Percentiles rank a stretch among this genome's conserved stretches.
phyloP scores from a whole-genome alignment of 2,113 vertebrate species.

The Aptenodytes forsteri region DNA sequence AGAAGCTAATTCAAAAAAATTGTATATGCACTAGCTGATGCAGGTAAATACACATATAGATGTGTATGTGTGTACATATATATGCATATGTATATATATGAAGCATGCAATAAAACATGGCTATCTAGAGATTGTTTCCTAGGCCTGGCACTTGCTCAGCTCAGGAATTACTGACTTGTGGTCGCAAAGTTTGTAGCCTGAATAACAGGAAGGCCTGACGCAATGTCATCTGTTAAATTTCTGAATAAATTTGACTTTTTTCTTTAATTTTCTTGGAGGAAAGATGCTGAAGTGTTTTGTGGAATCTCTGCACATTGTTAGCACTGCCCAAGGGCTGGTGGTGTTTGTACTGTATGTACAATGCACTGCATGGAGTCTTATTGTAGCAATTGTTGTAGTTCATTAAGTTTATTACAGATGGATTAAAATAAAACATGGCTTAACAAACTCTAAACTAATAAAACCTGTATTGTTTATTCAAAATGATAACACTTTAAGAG shows the following conservation, averaged over 20 bases:
- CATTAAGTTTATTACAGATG: conserved; percentile 63
- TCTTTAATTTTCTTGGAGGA: background rate
- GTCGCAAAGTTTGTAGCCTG: background rate
- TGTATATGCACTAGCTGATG: background rate
- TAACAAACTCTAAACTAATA: conserved; percentile 63
- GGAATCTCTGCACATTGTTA: background rate
- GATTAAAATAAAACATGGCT: conserved; percentile 59
- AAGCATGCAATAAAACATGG: background rate
- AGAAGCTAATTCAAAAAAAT: background rate
- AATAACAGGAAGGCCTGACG: background rate
- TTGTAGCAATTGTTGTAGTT: conserved; percentile 57
- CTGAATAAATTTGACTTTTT: background rate
- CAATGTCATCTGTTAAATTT: background rate
- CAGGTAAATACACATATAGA: background rate
- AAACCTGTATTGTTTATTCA: conserved; percentile 24
- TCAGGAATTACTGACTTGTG: background rate
- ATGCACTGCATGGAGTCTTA: conserved; percentile 18
- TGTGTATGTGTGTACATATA: no score
- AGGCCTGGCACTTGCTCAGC: background rate
- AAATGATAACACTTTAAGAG: conserved; percentile 1
- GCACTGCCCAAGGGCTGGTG: conserved; percentile 1
- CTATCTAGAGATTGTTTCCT: background rate
- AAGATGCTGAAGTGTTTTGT: background rate
- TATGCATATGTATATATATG: background rate
- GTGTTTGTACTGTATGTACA: background rate